These are phyloP conservation scores for Coremacera marginata DNA, from an alignment of 2,888 invertebrate species.

Conservation along the genomic window DNA sequence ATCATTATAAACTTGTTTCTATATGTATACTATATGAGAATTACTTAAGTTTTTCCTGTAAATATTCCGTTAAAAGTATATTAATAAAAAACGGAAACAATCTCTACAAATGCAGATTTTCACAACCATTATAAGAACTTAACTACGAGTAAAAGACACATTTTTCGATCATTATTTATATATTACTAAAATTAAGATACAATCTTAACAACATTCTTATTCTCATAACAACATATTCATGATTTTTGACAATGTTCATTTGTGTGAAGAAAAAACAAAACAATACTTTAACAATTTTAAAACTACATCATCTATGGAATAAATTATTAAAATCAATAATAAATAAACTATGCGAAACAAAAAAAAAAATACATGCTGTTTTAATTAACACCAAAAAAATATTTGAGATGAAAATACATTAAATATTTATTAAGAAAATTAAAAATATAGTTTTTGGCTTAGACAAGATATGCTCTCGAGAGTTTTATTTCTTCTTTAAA, in stretches of 20 bases:
- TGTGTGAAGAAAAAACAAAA: not conserved
- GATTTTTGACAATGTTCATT: conserved; percentile 18
- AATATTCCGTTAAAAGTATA: not conserved
- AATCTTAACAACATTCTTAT: not conserved
- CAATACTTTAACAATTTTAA: too few species aligned
- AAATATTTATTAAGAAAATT: too few species aligned
- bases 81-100: not conserved
- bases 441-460: too few species aligned
- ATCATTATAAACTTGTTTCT: not conserved
- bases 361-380: not conserved
- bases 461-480: too few species aligned
- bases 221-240: not conserved
- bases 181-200: not conserved
- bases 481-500: too few species aligned
- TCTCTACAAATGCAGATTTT: not conserved
- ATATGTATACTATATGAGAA: not conserved
- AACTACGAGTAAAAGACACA: not conserved
- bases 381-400: not conserved
- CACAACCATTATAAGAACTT: not conserved
- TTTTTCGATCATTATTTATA: not conserved
- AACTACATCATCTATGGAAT: too few species aligned
- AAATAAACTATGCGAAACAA: too few species aligned
- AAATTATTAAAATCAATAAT: too few species aligned
- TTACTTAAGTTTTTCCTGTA: conserved; percentile 15
- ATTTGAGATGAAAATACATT: too few species aligned